Evolutionary conservation across 2,888 invertebrate genomes (phyloP).

Genomic region (Lasioglossum leucozonium): DNA sequence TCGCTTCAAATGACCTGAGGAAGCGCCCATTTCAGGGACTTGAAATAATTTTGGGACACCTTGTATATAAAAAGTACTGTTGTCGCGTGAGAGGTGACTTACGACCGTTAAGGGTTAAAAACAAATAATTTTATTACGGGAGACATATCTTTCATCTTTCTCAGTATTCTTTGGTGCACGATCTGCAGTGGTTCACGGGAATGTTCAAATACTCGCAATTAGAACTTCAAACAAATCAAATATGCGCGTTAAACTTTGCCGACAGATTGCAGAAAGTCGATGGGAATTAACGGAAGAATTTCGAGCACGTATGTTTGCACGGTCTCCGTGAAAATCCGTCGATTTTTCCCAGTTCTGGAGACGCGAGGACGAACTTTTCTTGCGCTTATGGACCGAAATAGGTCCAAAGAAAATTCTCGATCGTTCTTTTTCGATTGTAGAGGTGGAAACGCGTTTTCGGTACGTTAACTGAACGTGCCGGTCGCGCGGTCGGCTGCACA

Average conservation of each 20-base stretch:
- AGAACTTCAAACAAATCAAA: neutral
- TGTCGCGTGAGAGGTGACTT: too few relatives aligned
- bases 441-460: neutral
- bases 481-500: neutral
- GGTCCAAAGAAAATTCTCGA: neutral
- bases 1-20: too few relatives aligned
- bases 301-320: neutral
- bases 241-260: neutral
- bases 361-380: neutral
- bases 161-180: neutral
- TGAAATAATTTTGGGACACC: too few relatives aligned
- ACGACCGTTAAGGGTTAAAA: too few relatives aligned
- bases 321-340: neutral
- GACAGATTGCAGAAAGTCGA: neutral
- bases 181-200: neutral
- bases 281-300: neutral
- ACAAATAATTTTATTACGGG: neutral
- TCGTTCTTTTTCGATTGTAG: neutral
- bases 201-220: neutral
- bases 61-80: too few relatives aligned
- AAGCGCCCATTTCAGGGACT: too few relatives aligned
- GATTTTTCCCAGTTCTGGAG: neutral
- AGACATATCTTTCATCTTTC: neutral
- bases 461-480: neutral
- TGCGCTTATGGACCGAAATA: neutral